Base-by-base conservation (phyloP, 2,888 invertebrate species). In the Epirrita christyi region DNA sequence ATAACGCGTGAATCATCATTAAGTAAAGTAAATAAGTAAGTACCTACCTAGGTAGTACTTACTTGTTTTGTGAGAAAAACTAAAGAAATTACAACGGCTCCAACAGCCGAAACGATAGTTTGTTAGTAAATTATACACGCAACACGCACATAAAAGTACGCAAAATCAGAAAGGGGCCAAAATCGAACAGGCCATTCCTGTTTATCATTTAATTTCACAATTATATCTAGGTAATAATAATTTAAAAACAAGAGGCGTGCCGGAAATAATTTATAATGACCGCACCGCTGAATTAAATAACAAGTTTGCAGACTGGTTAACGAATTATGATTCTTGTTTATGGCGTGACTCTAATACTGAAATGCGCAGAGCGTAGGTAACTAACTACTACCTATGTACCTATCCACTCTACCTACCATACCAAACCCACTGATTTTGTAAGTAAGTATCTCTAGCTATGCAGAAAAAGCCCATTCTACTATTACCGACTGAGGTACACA, bases 201-300 rank as follows among this genome's bases (percentile, higher is more conserved):
- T 41, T 53, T 45, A 13, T 28, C 10, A 34, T 45, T 40, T 36
- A 38, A 46, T 55, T 54, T 43, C 14, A 34, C 45, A 8, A 51
- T 50, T 7, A 29, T 8, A 29, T 1, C 8, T 29, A 28, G 28
- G 28, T 49, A 50, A 55, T 32, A 43, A 13, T 51, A 41, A 59
- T 59, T 58, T 65, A 61, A 67, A 59, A 50, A 48, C 47, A 55
- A 61, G 66, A 77, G 76, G 78, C 75, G 80, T 80, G 79, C 82
- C 83, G 82, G 83, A 83, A 80, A 75, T 66, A 46, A 70, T 72
- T 54, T 34, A 60, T 45, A n/a, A n/a, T n/a, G n/a, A n/a, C n/a
- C n/a, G n/a, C 68, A 61, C 64, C 59, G 63, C 63, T 67, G 57
- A 64, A 64, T 40, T 50, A 4, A 15, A 40, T 13, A 45, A 48